phyloP scores from a whole-genome alignment of 2,113 vertebrate genomes.

The Donacobius atricapilla region DNA sequence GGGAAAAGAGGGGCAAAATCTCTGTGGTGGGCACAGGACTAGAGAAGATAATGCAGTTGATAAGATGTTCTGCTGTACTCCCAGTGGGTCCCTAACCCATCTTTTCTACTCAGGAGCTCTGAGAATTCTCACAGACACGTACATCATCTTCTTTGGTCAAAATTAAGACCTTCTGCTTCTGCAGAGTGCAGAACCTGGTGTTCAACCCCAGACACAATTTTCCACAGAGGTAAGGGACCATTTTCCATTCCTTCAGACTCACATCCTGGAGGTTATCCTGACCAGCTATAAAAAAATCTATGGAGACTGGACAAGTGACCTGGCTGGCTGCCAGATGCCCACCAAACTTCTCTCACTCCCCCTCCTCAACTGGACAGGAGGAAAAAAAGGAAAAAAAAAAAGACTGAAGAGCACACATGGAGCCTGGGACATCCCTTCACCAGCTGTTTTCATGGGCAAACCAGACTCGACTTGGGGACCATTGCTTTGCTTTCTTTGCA shows the following conservation, averaged over 20 bases:
- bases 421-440: background rate
- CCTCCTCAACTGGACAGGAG: background rate
- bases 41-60: background rate
- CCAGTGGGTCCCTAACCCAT: background rate
- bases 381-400: too few species aligned
- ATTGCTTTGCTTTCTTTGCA: background rate
- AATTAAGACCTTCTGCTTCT: background rate
- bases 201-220: background rate
- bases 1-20: background rate
- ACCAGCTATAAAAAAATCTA: background rate
- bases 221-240: background rate
- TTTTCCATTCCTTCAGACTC: background rate
- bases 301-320: background rate
- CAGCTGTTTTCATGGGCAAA: background rate
- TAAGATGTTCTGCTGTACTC: background rate
- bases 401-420: background rate
- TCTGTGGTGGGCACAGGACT: background rate
- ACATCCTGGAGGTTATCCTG: background rate
- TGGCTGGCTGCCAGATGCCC: background rate
- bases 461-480: too few species aligned
- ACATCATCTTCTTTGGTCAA: background rate
- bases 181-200: background rate
- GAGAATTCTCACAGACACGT: background rate
- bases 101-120: background rate
- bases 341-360: background rate